Evolutionary conservation across 2,888 invertebrate species (phyloP).

Genomic region (Synergus gifuensis): DNA sequence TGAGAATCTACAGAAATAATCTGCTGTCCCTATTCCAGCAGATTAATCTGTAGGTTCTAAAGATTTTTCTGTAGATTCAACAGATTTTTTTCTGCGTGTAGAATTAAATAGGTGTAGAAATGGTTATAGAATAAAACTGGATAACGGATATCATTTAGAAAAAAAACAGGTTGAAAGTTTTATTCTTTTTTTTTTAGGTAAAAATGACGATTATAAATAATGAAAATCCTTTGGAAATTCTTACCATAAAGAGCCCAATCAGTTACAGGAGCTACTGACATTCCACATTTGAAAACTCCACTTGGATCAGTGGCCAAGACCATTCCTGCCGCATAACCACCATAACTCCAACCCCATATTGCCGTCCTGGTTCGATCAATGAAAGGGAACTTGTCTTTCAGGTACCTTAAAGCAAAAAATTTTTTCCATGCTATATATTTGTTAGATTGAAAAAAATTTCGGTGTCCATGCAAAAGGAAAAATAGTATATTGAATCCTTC

Average conservation of each 20-base stretch:
- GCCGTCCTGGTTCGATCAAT: slow-evolving; percentile 90
- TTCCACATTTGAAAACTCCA: slow-evolving; percentile 93
- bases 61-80: too few species aligned
- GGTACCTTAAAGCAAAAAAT: slow-evolving; percentile 78
- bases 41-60: too few species aligned
- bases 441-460: neutral
- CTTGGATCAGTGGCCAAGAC: slow-evolving; percentile 88
- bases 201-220: neutral
- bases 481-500: too few species aligned
- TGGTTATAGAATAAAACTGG: too few species aligned
- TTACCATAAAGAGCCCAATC: slow-evolving; percentile 97
- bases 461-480: too few species aligned
- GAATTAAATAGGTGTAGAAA: too few species aligned
- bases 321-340: slow-evolving; percentile 95
- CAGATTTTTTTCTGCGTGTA: too few species aligned
- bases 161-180: too few species aligned
- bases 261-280: slow-evolving; percentile 97
- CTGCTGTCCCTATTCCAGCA: too few species aligned
- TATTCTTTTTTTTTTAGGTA: too few species aligned
- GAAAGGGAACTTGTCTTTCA: slow-evolving; percentile 84
- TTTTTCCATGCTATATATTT: neutral
- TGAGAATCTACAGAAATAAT: too few species aligned
- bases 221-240: slow-evolving; percentile 26
- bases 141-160: too few species aligned
- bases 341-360: slow-evolving; percentile 99